A percentile compares a stretch with the other conserved stretches of the same genome.
These are phyloP conservation scores for Lagria hirta DNA, from an alignment of 2,888 invertebrate genomes.

Conservation along the genomic window DNA sequence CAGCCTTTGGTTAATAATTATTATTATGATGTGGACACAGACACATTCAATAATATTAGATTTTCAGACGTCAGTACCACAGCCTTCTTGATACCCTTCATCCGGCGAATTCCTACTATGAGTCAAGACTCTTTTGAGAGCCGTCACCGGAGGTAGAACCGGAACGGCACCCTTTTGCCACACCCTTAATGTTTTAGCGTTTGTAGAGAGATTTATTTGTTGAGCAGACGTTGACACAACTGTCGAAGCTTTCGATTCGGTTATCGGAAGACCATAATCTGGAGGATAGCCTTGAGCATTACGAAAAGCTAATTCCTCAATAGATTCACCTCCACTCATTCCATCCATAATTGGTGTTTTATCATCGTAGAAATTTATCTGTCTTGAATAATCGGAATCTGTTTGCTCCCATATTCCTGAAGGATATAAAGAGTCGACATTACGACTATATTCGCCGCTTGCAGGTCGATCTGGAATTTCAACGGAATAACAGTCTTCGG, in stretches of 20 bases:
- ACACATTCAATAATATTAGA: slow-evolving; percentile 4
- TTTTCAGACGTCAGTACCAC: slow-evolving; percentile 84
- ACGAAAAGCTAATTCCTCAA: slow-evolving; percentile 67
- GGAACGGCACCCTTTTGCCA: slow-evolving; percentile 85
- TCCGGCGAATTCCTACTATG: slow-evolving; percentile 85
- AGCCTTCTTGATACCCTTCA: slow-evolving; percentile 90
- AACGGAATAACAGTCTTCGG: slow-evolving; percentile 39
- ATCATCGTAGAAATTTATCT: slow-evolving; percentile 62
- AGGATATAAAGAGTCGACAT: slow-evolving; percentile 75
- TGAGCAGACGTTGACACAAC: slow-evolving; percentile 52
- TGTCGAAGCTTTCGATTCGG: slow-evolving; percentile 51
- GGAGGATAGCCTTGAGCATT: slow-evolving; percentile 63
- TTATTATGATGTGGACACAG: slow-evolving; percentile 9
- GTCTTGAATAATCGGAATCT: slow-evolving; percentile 15
- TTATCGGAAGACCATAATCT: slow-evolving; percentile 77
- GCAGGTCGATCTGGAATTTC: slow-evolving; percentile 58
- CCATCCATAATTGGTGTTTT: slow-evolving; percentile 74
- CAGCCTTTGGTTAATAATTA: slow-evolving; percentile 36
- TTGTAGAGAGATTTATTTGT: slow-evolving; percentile 57
- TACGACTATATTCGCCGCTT: slow-evolving; percentile 78
- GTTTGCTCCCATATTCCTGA: slow-evolving; percentile 73
- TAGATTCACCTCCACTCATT: slow-evolving; percentile 61
- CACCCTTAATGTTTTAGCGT: slow-evolving; percentile 79
- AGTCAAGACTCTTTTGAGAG: slow-evolving; percentile 79
- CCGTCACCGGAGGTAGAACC: slow-evolving; percentile 81